Evolutionary conservation across 2,113 vertebrate species (phyloP).

Genomic region (Macaca mulatta): DNA sequence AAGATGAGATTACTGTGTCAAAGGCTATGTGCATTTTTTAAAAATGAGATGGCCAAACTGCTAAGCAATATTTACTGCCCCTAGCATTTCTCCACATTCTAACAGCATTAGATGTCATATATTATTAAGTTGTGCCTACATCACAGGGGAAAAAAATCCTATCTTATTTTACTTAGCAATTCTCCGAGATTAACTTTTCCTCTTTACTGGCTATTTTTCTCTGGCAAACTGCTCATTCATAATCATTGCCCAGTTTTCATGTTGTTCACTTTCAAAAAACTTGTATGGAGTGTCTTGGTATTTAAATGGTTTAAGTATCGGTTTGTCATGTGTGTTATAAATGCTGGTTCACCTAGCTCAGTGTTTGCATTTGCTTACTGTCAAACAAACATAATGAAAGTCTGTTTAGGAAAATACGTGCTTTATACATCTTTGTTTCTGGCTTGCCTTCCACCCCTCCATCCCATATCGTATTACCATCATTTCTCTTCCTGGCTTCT

Average conservation of each 20-base stretch:
- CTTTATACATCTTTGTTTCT: not conserved
- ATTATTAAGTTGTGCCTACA: not conserved
- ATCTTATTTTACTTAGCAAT: not conserved
- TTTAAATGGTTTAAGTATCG: not conserved
- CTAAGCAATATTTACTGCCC: not conserved
- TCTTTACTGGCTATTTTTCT: not conserved
- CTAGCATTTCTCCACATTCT: not conserved
- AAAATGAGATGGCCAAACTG: not conserved
- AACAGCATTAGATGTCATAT: not conserved
- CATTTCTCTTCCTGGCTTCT: not conserved
- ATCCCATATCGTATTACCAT: fast-evolving
- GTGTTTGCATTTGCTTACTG: not conserved
- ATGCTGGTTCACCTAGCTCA: fast-evolving
- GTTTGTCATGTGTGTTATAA: not conserved
- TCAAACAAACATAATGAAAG: not conserved
- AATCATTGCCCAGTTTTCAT: not conserved
- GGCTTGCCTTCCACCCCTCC: not conserved
- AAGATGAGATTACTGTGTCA: not conserved
- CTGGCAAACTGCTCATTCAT: not conserved
- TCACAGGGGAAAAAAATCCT: not conserved
- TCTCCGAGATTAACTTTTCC: not conserved
- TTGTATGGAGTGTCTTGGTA: not conserved
- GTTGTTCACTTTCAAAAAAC: not conserved
- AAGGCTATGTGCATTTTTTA: not conserved
- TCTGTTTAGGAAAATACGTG: fast-evolving